These are phyloP conservation scores for Heteronetta atricapilla DNA, from an alignment of 2,113 vertebrate genomes.

Conservation along the genomic window DNA sequence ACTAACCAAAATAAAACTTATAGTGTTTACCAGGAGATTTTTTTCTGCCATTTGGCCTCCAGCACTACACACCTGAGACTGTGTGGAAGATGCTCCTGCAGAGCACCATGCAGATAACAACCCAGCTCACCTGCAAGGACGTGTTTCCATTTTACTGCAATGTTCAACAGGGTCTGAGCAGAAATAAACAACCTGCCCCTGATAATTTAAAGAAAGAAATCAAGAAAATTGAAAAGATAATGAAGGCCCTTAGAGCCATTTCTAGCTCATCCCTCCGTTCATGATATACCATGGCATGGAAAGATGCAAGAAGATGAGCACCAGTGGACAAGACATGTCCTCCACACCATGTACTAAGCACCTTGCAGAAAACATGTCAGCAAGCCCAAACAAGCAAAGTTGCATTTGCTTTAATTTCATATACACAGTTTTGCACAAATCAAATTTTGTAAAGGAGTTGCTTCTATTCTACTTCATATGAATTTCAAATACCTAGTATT, in stretches of 20 bases:
- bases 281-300: rapidly evolving
- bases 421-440: neutral
- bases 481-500: conserved; percentile 51
- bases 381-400: neutral
- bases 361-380: neutral
- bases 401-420: neutral
- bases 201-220: neutral
- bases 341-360: neutral
- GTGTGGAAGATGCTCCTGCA: neutral
- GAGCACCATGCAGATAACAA: neutral
- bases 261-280: neutral
- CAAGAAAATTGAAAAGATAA: neutral
- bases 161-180: neutral
- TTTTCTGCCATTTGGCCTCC: neutral
- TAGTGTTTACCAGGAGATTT: neutral
- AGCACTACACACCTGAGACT: neutral
- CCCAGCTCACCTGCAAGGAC: neutral
- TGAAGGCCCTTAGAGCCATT: neutral
- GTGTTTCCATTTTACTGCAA: neutral
- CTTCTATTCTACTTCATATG: conserved; percentile 25
- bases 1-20: neutral
- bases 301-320: neutral
- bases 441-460: neutral
- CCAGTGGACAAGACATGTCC: neutral
- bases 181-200: neutral